Evolutionary conservation across 2,888 invertebrate species (phyloP), one percentile per base, ranked within the genome.

Genomic region (Lobophora halterata): DNA sequence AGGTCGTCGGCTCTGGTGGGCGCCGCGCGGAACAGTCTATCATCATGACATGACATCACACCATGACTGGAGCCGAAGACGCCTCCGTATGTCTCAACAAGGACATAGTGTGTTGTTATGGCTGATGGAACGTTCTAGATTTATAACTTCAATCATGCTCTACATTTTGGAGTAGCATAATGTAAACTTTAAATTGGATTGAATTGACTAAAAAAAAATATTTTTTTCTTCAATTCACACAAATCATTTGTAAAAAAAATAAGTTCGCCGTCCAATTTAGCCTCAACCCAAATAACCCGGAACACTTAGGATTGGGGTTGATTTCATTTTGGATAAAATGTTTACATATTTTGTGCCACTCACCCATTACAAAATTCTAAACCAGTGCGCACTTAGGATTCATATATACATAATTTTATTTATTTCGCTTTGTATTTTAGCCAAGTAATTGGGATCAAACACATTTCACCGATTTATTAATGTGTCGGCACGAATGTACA

Each of bases 1-100:
- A 57, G 48, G 51, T 52, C 56, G 53, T 50, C 55, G 52, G 47
- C 53, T 49, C 13, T 28, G 8, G 63, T 68, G 63, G 73, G 70
- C 14, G 27, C 33, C 44, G 33, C 32, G 38, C 30, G 41, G 46
- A 45, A 52, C 46, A 19, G 42, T 35, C 42, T 39, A 31, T 11
- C 20, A 12, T 23, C 11, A 23, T 11, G 14, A 8, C 28, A 44
- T 51, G 51, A 52, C 49, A 49, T 52, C 52, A 52, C 44, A 31
- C 45, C 44, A 46, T 46, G 39, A 43, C 49, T 38, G 26, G 32
- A 30, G 35, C 18, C 16, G 19, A 20, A 44, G 45, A 34, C 37
- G 46, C 43, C 33, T 37, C 33, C 37, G 10, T 37, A 14, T 5
- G 8, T 33, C 32, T 27, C 19, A 25, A 46, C 46, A 49, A 42